Conservation (phyloP, 2,888 invertebrate genomes). For the Disparrhopalites patrizii region DNA sequence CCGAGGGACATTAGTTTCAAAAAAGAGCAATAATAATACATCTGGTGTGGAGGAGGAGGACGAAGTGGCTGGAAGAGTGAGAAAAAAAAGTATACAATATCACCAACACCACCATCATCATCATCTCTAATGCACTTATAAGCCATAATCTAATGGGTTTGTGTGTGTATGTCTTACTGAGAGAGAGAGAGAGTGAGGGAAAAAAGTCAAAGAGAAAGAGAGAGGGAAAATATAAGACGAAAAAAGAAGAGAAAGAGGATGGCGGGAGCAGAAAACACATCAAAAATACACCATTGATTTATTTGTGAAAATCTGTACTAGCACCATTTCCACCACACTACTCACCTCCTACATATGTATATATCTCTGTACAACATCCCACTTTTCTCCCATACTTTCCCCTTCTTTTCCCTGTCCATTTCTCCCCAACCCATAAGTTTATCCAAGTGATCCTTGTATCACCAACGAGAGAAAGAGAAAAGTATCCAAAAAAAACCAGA, state of each 20-base stretch:
- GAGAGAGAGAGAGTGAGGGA: no score
- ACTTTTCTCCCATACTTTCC: no score
- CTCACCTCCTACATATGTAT: conserved; percentile 19
- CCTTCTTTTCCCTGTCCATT: no score
- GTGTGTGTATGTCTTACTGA: conserved; percentile 15
- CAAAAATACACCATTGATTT: conserved; percentile 45
- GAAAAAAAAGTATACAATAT: conserved; percentile 16
- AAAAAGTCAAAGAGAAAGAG: not conserved
- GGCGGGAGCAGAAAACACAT: conserved; percentile 26
- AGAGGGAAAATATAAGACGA: no score
- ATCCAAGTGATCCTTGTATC: no score
- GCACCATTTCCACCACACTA: no score
- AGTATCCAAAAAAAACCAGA: no score
- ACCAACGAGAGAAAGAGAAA: no score
- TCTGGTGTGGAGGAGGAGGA: not conserved
- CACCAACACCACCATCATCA: conserved; percentile 23
- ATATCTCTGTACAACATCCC: no score
- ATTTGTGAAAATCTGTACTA: conserved; percentile 37
- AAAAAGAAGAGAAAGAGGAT: not conserved
- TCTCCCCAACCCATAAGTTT: no score
- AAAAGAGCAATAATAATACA: not conserved
- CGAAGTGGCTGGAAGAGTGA: no score
- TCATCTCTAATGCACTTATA: conserved; percentile 49
- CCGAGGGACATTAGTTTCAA: no score
- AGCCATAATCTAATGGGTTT: conserved; percentile 45